A percentile compares a stretch with the other conserved stretches of the same genome.
These are phyloP conservation scores for Mesochorus sp. DNA, from an alignment of 2,888 invertebrate species.

Conservation along the genomic window DNA sequence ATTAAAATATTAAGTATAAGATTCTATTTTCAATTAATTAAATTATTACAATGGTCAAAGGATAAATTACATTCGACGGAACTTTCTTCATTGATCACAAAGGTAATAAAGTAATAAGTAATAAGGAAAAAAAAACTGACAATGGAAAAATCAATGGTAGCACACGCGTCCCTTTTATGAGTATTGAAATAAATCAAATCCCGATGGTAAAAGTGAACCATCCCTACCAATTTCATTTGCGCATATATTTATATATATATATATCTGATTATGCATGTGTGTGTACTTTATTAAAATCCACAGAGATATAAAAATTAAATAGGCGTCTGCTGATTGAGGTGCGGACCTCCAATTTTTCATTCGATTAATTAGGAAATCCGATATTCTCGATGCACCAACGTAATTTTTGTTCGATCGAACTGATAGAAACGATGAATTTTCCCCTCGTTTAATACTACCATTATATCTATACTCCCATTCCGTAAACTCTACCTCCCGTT, in stretches of 20 bases:
- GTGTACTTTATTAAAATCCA: background rate
- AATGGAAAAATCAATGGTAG: background rate
- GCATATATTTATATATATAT: background rate
- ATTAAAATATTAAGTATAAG: no score
- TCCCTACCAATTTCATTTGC: slow-evolving; percentile 38
- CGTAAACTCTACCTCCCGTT: background rate
- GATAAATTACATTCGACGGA: no score
- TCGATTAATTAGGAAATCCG: slow-evolving; percentile 49
- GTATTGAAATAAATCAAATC: slow-evolving; percentile 27
- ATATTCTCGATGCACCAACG: slow-evolving; percentile 20
- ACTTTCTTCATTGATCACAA: no score
- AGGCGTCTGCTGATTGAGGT: slow-evolving; percentile 35
- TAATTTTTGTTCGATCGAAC: slow-evolving; percentile 18
- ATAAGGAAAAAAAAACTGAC: background rate
- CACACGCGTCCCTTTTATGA: background rate
- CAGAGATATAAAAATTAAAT: slow-evolving; percentile 16
- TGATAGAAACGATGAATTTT: slow-evolving; percentile 4
- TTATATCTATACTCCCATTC: slow-evolving; percentile 20
- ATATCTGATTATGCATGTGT: background rate
- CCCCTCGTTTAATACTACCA: background rate
- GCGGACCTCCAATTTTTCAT: slow-evolving; percentile 53
- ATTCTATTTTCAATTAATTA: no score
- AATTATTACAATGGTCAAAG: no score
- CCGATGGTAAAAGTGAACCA: background rate
- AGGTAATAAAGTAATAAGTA: no score